Evolutionary conservation across 1,140 invertebrate genomes (phyloP).

Genomic region (Conus betulinus): DNA sequence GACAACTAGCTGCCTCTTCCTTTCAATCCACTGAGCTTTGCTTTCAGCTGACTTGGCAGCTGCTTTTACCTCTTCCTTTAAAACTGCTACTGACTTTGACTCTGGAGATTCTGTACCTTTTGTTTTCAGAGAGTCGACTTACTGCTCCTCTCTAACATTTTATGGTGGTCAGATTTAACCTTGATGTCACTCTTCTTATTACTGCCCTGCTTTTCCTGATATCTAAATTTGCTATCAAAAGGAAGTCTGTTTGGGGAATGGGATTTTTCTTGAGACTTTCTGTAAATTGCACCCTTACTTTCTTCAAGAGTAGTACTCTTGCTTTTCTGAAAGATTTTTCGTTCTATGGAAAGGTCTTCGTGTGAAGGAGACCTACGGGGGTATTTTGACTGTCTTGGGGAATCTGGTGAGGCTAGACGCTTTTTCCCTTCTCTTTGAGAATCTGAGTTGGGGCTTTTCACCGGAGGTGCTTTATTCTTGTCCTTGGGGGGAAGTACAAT

Average conservation of each 20-base stretch:
- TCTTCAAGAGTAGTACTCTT: background rate
- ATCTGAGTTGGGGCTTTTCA: background rate
- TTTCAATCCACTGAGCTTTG: constrained; percentile 41
- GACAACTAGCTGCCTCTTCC: constrained; percentile 48
- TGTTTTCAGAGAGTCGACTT: background rate
- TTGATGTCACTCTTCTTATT: background rate
- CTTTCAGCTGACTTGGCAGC: constrained; percentile 39
- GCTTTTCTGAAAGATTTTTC: constrained; percentile 5
- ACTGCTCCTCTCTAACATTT: background rate
- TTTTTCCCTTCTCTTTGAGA: constrained; percentile 14
- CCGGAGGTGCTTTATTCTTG: background rate
- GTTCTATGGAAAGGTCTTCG: background rate
- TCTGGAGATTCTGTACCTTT: background rate
- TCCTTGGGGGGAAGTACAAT: constrained; percentile 31
- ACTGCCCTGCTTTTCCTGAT: background rate
- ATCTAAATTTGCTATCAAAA: background rate
- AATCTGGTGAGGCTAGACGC: background rate
- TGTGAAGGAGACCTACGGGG: constrained; percentile 23
- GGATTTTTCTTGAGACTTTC: background rate
- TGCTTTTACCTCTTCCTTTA: constrained; percentile 5
- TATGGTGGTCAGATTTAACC: background rate
- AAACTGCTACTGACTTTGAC: background rate
- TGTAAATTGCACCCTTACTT: background rate
- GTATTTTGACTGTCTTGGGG: constrained; percentile 13
- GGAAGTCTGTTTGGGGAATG: background rate